Conservation (phyloP, 2,797 vertebrate species). For the Pelodytes ibericus region DNA sequence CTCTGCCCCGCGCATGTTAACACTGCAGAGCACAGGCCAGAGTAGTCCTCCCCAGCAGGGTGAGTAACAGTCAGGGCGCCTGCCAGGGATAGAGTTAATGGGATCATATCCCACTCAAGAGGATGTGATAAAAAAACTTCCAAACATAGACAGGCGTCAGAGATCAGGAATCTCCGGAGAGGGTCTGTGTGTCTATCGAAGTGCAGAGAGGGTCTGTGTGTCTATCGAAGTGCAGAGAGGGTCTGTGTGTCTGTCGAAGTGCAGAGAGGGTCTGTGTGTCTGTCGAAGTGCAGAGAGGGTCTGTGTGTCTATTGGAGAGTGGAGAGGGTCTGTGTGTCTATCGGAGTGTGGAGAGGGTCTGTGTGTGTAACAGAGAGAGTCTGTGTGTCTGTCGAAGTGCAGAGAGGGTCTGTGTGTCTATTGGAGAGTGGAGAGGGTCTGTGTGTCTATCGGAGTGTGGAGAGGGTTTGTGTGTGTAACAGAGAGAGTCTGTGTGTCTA, state of each 20-base stretch:
- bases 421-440: neutral
- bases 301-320: neutral
- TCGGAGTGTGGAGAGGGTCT: neutral
- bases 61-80: neutral
- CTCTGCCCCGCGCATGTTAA: conserved; percentile 57
- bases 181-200: no score
- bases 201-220: no score
- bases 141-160: conserved; percentile 11
- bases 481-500: no score
- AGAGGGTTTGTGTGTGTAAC: neutral
- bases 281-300: no score
- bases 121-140: conserved; percentile 6
- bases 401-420: no score
- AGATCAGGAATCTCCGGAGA: neutral
- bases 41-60: neutral
- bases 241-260: no score
- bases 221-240: no score
- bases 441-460: neutral
- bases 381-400: neutral
- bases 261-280: no score
- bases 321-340: neutral
- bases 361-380: no score
- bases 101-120: neutral
- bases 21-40: conserved; percentile 38
- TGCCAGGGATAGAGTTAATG: conserved; percentile 2